Base-by-base conservation (phyloP, 2,888 invertebrate genomes). In the Actias luna region DNA sequence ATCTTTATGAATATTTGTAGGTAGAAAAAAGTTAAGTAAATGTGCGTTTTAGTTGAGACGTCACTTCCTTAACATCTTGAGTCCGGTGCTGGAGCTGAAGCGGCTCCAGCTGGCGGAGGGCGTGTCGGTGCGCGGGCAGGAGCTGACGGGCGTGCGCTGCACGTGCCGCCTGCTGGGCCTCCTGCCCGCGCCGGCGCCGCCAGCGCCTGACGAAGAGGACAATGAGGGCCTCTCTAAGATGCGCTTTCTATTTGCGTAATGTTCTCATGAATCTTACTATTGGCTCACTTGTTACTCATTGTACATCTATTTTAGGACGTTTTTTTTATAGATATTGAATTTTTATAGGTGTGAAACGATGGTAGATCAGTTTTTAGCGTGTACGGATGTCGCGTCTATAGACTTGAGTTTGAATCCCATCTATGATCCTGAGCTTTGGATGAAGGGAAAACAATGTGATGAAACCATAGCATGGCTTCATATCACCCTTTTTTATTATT, bases 121-220 rank as follows among this genome's bases (percentile, higher is more conserved):
- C 0, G 90, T 95, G 8, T 93, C 94, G 8, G 94, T 96, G 25
- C 89, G 92, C 7, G 94, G 94, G 0, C 94, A 95, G 71, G 97
- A 98, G 88, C 82, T 98, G 64, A 96, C 96, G 80, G 94, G 95
- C n/a, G 95, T 98, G 25, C 93, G 94, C 62, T 95, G 96, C 0
- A 85, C 98, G 72, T 97, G 97, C 77, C 95, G 95, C 62, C 92
- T 98, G 64, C 89, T 98, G 77, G 95, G 95, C 60, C 93, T 94
- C 62, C 90, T 95, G 67, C 81, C 86, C 0, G 69, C 85, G 58
- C 88, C 87, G 0, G 75, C 67, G 5, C 83, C 84, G 8, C 77
- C 84, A 0, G 66, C 62, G 1, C 77, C 94, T 58, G 88, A 93
- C 14, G 85, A 88, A 59, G 91, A 89, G 27, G 94, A 95, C 68